Evolutionary conservation across 2,797 vertebrate genomes (phyloP).

Genomic region (Lycodopsis pacificus): DNA sequence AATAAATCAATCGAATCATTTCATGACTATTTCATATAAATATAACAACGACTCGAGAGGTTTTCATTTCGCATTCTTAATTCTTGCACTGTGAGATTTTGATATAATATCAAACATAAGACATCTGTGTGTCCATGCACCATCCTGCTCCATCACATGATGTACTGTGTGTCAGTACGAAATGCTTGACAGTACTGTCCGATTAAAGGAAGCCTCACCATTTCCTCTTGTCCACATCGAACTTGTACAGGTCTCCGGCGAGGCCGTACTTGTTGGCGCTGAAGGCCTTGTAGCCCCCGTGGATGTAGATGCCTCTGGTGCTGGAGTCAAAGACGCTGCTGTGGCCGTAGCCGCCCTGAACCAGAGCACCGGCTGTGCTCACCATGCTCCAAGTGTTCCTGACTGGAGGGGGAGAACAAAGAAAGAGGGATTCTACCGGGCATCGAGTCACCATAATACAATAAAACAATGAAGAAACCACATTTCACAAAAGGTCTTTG

Average conservation of each 20-base stretch:
- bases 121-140: too few relatives aligned
- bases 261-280: conserved; percentile 96
- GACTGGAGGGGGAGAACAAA: conserved; percentile 63
- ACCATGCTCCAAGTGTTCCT: conserved; percentile 90
- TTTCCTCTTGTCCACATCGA: conserved; percentile 88
- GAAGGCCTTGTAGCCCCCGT: conserved; percentile 98
- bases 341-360: conserved; percentile 97
- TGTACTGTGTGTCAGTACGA: too few relatives aligned
- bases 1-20: not conserved
- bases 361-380: conserved; percentile 89
- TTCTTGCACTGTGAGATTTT: not conserved
- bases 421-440: not conserved
- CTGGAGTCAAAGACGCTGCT: conserved; percentile 93
- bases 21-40: not conserved
- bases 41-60: not conserved
- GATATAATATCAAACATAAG: not conserved
- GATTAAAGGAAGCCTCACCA: conserved; percentile 82
- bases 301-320: conserved; percentile 90
- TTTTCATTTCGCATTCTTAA: not conserved
- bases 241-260: conserved; percentile 94
- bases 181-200: too few relatives aligned
- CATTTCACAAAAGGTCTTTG: not conserved
- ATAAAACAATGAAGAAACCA: not conserved
- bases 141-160: too few relatives aligned
- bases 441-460: not conserved